These are phyloP conservation scores for Mus spicilegus DNA, from an alignment of 2,113 vertebrate genomes.

Conservation along the genomic window DNA sequence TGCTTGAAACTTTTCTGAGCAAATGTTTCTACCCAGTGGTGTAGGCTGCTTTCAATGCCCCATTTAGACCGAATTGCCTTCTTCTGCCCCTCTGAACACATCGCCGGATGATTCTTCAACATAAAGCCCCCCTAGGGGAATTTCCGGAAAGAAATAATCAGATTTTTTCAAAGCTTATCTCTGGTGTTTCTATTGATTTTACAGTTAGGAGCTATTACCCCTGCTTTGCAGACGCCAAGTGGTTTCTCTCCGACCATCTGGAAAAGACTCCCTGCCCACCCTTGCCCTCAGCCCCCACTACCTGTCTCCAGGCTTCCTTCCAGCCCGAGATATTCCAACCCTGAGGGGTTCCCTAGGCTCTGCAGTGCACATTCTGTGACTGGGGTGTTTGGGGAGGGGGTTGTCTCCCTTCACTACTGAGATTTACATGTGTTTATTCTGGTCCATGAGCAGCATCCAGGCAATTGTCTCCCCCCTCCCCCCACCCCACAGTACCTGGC, in stretches of 20 bases:
- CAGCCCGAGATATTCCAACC: neutral
- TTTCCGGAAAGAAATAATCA: neutral
- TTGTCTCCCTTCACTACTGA: accelerated
- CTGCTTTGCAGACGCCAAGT: neutral
- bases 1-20: accelerated
- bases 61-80: neutral
- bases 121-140: neutral
- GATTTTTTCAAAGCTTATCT: neutral
- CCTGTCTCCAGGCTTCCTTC: neutral
- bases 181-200: neutral
- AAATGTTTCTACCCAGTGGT: accelerated
- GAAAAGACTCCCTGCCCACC: neutral
- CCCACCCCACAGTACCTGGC: accelerated
- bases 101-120: neutral
- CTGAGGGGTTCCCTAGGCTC: neutral
- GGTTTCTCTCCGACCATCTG: neutral
- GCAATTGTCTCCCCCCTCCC: neutral
- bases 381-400: accelerated
- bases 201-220: neutral
- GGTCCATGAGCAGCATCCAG: accelerated
- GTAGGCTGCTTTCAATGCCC: accelerated
- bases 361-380: accelerated
- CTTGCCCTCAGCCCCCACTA: no score
- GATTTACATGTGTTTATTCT: neutral
- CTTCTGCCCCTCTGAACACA: neutral